phyloP scores from a whole-genome alignment of 2,113 vertebrate species.

The Rhagologus leucostigma region DNA sequence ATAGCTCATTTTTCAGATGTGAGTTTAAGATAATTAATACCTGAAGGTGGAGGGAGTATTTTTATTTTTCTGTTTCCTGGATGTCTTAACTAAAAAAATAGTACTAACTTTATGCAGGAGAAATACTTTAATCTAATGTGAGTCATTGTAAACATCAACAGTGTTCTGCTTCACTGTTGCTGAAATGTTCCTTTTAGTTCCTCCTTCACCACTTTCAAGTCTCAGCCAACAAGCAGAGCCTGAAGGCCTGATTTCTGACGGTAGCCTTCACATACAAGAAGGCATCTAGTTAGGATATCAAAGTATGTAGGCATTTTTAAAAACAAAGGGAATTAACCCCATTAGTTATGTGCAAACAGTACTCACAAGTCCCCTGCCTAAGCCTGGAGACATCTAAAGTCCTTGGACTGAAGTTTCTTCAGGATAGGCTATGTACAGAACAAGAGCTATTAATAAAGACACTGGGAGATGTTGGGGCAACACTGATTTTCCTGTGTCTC shows the following conservation, averaged over 20 bases:
- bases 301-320: neutral
- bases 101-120: neutral
- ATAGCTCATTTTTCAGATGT: neutral
- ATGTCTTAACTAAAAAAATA: neutral
- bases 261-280: neutral
- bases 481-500: neutral
- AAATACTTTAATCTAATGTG: neutral
- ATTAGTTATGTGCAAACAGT: neutral
- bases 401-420: neutral
- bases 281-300: neutral
- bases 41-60: neutral
- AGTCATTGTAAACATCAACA: neutral
- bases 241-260: neutral
- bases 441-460: neutral
- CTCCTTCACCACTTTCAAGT: neutral
- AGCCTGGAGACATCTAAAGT: neutral
- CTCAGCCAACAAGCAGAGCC: neutral
- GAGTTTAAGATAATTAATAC: neutral
- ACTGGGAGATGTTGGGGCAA: neutral
- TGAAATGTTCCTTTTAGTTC: neutral
- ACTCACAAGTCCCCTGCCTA: neutral
- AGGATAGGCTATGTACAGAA: neutral
- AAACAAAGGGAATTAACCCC: neutral
- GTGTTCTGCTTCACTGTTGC: neutral
- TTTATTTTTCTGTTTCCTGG: neutral